Conservation (phyloP, 2,888 invertebrate species). For the Latrodectus hesperus region DNA sequence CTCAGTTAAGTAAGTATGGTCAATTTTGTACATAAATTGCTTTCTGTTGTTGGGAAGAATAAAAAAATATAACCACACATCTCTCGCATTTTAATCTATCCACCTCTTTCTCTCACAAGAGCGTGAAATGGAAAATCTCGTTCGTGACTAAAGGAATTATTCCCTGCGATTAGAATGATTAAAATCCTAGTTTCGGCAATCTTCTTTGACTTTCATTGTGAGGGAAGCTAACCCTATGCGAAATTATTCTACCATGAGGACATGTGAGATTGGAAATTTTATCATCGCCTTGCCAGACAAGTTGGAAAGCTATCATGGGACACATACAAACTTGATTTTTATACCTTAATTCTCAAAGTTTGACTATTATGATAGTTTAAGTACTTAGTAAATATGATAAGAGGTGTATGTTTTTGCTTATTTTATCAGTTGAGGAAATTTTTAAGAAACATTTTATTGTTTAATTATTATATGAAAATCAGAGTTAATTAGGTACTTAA, state of each 20-base stretch:
- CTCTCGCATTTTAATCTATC: no score
- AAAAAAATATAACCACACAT: no score
- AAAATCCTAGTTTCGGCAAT: constrained; percentile 33
- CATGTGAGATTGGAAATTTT: constrained; percentile 39
- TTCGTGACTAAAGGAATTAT: constrained; percentile 37
- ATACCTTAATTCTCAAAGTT: neutral
- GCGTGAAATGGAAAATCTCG: constrained; percentile 45
- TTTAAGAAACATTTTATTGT: no score
- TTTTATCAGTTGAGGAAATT: neutral
- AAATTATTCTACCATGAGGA: constrained; percentile 32
- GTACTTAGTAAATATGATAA: neutral
- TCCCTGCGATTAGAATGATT: constrained; percentile 43
- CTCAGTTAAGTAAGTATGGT: no score
- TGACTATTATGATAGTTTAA: neutral
- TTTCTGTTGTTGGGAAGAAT: no score
- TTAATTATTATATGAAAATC: no score
- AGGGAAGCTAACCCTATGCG: constrained; percentile 6
- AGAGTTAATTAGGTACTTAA: no score
- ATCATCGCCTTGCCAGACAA: constrained; percentile 34
- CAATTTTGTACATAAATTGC: no score
- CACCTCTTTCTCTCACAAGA: neutral
- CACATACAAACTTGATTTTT: constrained; percentile 17
- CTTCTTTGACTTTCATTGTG: constrained; percentile 31
- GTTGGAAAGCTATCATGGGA: constrained; percentile 5
- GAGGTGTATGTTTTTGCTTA: neutral